Evolutionary conservation across 2,797 vertebrate species (phyloP).

Genomic region (Otolemur crassicaudatus): DNA sequence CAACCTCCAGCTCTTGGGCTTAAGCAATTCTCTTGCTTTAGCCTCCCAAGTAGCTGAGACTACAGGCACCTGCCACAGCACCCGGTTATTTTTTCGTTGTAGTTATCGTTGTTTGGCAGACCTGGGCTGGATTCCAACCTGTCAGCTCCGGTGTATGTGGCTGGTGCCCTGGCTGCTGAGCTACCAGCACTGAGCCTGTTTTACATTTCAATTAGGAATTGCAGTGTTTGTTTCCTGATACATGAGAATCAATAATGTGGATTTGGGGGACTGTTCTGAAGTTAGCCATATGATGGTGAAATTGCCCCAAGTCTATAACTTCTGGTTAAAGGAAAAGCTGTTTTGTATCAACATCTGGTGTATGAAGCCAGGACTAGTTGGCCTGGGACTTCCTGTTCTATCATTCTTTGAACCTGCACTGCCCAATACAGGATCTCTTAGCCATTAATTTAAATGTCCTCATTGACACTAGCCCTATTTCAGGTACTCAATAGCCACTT

Average conservation of each 20-base stretch:
- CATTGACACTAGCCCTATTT: neutral
- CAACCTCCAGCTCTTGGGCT: too few relatives aligned
- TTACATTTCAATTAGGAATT: conserved; percentile 14
- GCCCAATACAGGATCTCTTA: neutral
- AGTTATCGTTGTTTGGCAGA: too few relatives aligned
- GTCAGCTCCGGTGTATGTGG: too few relatives aligned
- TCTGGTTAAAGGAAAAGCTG: neutral
- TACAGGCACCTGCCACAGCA: too few relatives aligned
- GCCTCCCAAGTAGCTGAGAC: too few relatives aligned
- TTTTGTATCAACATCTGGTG: neutral
- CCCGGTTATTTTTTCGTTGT: too few relatives aligned
- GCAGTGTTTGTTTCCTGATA: neutral
- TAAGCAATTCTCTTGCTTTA: too few relatives aligned
- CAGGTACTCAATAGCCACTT: neutral
- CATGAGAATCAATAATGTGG: neutral
- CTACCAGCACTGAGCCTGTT: neutral
- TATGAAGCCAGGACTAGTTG: neutral
- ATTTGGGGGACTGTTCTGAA: neutral
- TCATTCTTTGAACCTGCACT: neutral
- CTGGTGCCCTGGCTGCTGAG: too few relatives aligned
- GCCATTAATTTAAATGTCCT: neutral
- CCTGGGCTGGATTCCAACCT: too few relatives aligned
- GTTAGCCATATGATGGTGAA: neutral
- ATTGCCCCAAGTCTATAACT: neutral
- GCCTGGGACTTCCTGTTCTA: accelerated